Evolutionary conservation across 2,113 vertebrate species (phyloP).

Genomic region (Salvelinus namaycush): DNA sequence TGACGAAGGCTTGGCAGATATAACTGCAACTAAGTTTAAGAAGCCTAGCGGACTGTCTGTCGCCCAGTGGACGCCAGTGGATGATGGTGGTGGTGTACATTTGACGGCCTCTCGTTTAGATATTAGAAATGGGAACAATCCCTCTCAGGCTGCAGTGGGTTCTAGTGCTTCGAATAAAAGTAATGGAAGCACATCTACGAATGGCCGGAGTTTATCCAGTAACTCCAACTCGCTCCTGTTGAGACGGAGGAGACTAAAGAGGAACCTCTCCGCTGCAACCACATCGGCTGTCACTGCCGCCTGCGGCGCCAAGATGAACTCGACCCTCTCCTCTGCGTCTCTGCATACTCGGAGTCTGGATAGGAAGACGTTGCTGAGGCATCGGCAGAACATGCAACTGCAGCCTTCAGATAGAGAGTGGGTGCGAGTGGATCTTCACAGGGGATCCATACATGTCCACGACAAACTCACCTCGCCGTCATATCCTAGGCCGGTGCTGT

Average conservation of each 20-base stretch:
- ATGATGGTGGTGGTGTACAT: constrained; percentile 65
- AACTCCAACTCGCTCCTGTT: constrained; percentile 82
- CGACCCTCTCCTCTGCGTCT: constrained; percentile 69
- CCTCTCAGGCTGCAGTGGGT: constrained; percentile 47
- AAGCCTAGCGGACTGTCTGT: constrained; percentile 63
- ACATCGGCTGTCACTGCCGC: constrained; percentile 63
- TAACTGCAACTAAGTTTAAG: constrained; percentile 71
- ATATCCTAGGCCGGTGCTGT: constrained; percentile 87
- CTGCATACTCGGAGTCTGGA: constrained; percentile 86
- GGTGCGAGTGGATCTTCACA: constrained; percentile 85
- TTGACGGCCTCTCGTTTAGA: constrained; percentile 57
- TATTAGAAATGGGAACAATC: constrained; percentile 55
- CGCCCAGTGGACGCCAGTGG: constrained; percentile 61
- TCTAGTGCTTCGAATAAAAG: constrained; percentile 54
- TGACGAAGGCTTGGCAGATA: constrained; percentile 58
- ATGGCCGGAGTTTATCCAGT: constrained; percentile 63
- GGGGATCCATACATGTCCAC: constrained; percentile 89
- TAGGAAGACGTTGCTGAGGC: constrained; percentile 80
- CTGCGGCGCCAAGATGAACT: constrained; percentile 65
- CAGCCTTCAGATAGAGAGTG: constrained; percentile 87
- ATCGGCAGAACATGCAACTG: constrained; percentile 82
- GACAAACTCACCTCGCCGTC: constrained; percentile 70
- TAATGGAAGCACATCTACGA: constrained; percentile 15
- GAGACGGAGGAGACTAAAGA: constrained; percentile 82
- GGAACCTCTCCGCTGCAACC: constrained; percentile 77